Base-by-base conservation (phyloP, 2,888 invertebrate genomes). In the Pachymerium ferrugineum region DNA sequence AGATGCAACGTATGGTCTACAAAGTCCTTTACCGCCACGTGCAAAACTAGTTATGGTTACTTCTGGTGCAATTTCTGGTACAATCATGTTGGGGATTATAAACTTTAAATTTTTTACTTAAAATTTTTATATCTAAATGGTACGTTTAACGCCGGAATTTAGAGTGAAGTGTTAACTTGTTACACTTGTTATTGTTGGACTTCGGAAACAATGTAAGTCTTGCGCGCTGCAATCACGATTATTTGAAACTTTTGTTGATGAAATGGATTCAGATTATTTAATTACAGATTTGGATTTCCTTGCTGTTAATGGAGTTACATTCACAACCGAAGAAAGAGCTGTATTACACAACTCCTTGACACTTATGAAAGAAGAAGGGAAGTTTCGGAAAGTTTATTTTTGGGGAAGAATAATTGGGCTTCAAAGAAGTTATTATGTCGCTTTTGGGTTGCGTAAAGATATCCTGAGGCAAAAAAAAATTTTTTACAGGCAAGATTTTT, bases 321-420 rank as follows among this genome's bases (percentile, higher is more conserved):
- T 93, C 29, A 88, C 88, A 69, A 87, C 87, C 3, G 93, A 94
- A 83, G 88, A 90, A 79, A 87, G 89, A 76, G 74, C 84, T 33
- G 79, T 82, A 38, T 83, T 94, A 14, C 88, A 91, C 80, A 92
- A 91, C 80, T 92, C 94, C 0, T 83, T 95, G 3, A 85, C 90
- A 0, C 83, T 92, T 74, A 84, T 94, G 42, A 90, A 94, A 83
- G 88, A 89, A 77, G 93, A 94, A 81, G 93, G 94, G 82, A 92
- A 93, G 81, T 93, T 94, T 81, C 83, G 86, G 16, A 87, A 88
- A 80, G 87, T 92, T 73, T 93, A 89, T 80, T 92, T 94, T 80
- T 94, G 94, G 93, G 95, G 94, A 0, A 89, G 89, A 80, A 89
- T 95, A 72, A 87, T 88, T 77, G 94, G 92, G 0, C 84, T 87